Percentiles rank a stretch among this genome's conserved stretches.
These are phyloP conservation scores for Phrynosoma platyrhinos DNA, from an alignment of 2,113 vertebrate genomes.

Conservation along the genomic window DNA sequence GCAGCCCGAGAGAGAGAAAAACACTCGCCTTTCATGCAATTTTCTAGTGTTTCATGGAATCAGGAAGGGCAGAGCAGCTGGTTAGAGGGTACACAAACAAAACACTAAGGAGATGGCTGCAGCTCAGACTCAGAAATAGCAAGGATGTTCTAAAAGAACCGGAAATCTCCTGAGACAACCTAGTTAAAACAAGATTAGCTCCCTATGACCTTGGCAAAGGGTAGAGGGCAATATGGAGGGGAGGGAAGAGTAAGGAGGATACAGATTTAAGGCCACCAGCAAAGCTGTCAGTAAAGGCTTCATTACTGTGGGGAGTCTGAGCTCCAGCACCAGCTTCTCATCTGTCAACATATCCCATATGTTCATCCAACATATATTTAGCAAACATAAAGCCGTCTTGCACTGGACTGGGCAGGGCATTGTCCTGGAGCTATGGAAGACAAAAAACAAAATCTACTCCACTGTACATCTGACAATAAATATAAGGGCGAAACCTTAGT, in stretches of 20 bases:
- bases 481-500: too few species aligned
- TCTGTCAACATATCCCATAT: not conserved
- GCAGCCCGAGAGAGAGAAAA: not conserved
- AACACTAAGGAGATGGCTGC: not conserved
- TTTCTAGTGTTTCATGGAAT: not conserved
- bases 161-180: conserved; percentile 1
- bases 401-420: too few species aligned
- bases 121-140: conserved; percentile 20
- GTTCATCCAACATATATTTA: not conserved
- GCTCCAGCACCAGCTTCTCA: not conserved
- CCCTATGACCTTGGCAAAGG: not conserved
- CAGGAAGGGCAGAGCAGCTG: not conserved
- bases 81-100: not conserved
- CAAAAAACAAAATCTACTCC: too few species aligned
- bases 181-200: conserved; percentile 23
- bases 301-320: not conserved
- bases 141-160: not conserved
- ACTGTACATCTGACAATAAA: too few species aligned
- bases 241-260: not conserved
- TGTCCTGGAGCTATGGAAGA: too few species aligned
- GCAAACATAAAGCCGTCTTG: not conserved
- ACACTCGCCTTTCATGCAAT: not conserved
- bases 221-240: not conserved
- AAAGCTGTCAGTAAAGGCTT: not conserved
- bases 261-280: not conserved